Base-by-base conservation (phyloP, 1,140 invertebrate species). In the Bactericera cockerelli region DNA sequence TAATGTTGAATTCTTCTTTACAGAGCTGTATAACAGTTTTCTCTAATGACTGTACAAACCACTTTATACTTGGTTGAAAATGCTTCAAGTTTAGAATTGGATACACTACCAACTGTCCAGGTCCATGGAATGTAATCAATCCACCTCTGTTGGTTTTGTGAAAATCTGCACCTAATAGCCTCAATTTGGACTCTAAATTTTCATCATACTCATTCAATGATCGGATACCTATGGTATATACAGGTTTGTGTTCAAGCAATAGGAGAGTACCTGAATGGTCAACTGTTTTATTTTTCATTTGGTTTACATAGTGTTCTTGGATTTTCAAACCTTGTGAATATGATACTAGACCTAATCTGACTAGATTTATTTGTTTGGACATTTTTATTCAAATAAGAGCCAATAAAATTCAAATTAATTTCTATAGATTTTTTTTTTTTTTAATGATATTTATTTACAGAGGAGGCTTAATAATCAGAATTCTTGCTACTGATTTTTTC, bases 51-150 rank as follows among this genome's bases (percentile, higher is more conserved):
- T 74, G 72, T 0, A 98, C 84, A 74, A 95, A 98, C 79, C 86
- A 86, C 61, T 82, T 81, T 24, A 97, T 79, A 66, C 83, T 89
- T 0, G 79, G 76, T 70, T 79, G 58, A 62, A 81, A 92, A 70
- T 80, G 75, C 66, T 79, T 83, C 59, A 98, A 75, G 74, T 98
- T 83, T 14, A 99, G 72, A 33, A 99, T 82, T 1, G 97, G 97
- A 76, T 99, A 99, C 1, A 81, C 89, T 2, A 98, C 90, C 22
- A 99, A 72, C 68, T 99, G 97, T 0, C 97, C 97, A 13, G 92
- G 94, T 0, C 97, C 96, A 70, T 99, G 97, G 72, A 97, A 99
- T 4, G 97, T 99, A 24, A 98, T 93, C 1, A 99, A 76, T 4
- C 97, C 97, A 21, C 97, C 94, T 39, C 96, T 75, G 73, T 97